Base-by-base conservation (phyloP, 2,888 invertebrate genomes). In the Eudasyphora cyanicolor region DNA sequence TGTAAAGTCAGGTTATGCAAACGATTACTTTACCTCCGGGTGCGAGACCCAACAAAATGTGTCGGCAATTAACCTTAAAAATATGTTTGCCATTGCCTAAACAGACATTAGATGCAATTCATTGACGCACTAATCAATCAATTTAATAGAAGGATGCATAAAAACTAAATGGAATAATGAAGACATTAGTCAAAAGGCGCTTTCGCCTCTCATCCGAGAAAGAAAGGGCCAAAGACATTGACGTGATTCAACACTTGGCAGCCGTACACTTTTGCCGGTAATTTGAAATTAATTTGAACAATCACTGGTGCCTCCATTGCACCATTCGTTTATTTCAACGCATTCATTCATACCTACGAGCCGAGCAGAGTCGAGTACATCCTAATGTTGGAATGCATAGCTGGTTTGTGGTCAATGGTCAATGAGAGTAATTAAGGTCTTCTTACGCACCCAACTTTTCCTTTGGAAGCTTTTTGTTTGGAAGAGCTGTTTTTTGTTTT, bases 341-440 rank as follows among this genome's bases (percentile, higher is more conserved):
- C 10, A 6, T n/a, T 21, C 21, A 21, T 10, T 12, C 49, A 45
- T 57, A 14, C 3, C 6, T n/a, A 45, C 45, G 45, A 45, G 3
- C 7, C 3, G 45, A 45, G 45, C 10, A 3, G 45, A n/a, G n/a
- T n/a, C n/a, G n/a, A n/a, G n/a, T n/a, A n/a, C 27, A 32, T 60
- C 6, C 60, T 27, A 21, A 14, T 24, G n/a, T n/a, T n/a, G 27
- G 27, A 57, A 24, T 14, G 27, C 14, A 12, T 57, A 14, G 24
- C n/a, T 60, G n/a, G n/a, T 60, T 60, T 29, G n/a, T 60, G 29
- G 32, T 6, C 49, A 49, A 29, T 70, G 74, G 10, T 6, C 49
- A 49, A 29, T 70, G 74, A 4, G 24, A 60, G 76, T 76, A 79
- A 79, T 82, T 82, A 82, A 79, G 82, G 82, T 51, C 67, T 45